These are phyloP conservation scores for Trimorus sp. DNA, from an alignment of 2,888 invertebrate genomes.

Conservation along the genomic window DNA sequence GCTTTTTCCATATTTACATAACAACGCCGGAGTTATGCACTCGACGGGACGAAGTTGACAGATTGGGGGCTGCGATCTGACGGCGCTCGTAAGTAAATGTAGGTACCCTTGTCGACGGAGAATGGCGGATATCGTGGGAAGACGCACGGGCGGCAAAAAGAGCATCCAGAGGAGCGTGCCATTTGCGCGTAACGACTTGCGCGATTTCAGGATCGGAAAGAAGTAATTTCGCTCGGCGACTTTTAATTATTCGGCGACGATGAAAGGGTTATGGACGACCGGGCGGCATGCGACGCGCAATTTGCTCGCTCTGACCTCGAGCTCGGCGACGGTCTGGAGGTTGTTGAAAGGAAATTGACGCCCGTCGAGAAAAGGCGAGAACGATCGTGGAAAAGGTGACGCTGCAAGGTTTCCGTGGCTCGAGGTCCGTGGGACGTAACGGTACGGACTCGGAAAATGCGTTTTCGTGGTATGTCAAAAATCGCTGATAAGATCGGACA, in stretches of 20 bases:
- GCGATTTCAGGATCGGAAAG: constrained; percentile 9
- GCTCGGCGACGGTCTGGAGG: too few relatives aligned
- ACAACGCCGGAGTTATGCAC: constrained; percentile 75
- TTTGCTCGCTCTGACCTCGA: too few relatives aligned
- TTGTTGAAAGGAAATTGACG: too few relatives aligned
- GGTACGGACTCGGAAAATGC: constrained; percentile 27
- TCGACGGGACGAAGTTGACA: constrained; percentile 76
- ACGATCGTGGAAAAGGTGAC: not conserved
- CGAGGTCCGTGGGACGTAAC: constrained; percentile 40
- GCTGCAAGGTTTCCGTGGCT: constrained; percentile 19
- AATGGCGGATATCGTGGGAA: constrained; percentile 59
- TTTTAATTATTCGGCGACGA: not conserved
- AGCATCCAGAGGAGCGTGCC: constrained; percentile 50
- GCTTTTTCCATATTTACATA: constrained; percentile 81
- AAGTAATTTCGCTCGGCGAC: constrained; percentile 12
- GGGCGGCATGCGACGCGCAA: too few relatives aligned
- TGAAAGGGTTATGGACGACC: too few relatives aligned
- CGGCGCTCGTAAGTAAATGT: constrained; percentile 71
- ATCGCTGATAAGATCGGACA: constrained; percentile 50
- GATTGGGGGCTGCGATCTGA: constrained; percentile 77
- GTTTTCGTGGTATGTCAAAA: constrained; percentile 62
- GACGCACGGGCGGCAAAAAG: constrained; percentile 62
- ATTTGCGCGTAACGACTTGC: constrained; percentile 36
- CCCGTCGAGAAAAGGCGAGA: too few relatives aligned
- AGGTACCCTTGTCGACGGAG: constrained; percentile 47